phyloP scores from a whole-genome alignment of 2,113 vertebrate species.

The Caranx ignobilis region DNA sequence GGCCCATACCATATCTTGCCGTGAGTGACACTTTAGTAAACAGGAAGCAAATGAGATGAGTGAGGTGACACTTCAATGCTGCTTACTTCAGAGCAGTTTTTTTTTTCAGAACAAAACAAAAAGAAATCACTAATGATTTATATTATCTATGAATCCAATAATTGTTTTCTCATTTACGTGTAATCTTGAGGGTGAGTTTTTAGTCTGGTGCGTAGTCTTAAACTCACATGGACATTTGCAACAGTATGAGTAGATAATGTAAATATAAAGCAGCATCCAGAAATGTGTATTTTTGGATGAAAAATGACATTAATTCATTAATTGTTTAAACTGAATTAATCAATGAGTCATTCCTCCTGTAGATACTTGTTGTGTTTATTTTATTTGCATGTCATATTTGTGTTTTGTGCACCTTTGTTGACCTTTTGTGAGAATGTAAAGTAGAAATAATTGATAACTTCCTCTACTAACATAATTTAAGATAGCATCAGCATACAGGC shows the following conservation, averaged over 20 bases:
- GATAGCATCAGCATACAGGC: constrained; percentile 5
- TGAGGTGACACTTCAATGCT: background rate
- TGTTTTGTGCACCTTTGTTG: background rate
- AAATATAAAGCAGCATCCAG: background rate
- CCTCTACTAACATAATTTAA: constrained; percentile 2
- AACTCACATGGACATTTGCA: constrained; percentile 12
- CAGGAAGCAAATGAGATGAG: background rate
- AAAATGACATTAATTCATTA: background rate
- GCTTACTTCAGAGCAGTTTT: background rate
- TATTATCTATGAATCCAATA: background rate
- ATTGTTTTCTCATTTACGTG: background rate
- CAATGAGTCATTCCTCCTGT: background rate
- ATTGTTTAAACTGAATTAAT: background rate
- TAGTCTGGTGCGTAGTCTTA: background rate
- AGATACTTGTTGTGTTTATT: background rate
- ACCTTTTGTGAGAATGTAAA: background rate
- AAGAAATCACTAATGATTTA: background rate
- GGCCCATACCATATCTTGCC: background rate
- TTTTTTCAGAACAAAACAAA: background rate
- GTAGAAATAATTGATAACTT: background rate
- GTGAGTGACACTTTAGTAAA: background rate
- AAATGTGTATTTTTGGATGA: background rate
- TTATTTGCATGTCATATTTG: background rate
- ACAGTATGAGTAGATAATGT: background rate
- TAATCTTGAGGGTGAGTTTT: background rate